These are phyloP conservation scores for Teinopalpus imperialis DNA, from an alignment of 2,888 invertebrate genomes.

Conservation along the genomic window DNA sequence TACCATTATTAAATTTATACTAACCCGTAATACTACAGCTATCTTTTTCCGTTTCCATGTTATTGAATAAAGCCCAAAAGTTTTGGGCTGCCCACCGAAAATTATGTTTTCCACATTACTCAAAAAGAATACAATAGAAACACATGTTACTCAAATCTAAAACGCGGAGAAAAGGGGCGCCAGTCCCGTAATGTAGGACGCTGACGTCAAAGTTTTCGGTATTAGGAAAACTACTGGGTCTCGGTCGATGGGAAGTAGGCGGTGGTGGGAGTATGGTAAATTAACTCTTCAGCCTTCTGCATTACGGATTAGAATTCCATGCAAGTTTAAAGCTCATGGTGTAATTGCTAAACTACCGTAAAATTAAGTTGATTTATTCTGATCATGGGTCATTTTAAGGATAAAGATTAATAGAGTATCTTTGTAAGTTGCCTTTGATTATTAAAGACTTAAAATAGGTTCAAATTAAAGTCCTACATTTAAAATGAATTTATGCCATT, in stretches of 20 bases:
- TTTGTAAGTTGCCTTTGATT: no score
- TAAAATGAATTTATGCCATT: no score
- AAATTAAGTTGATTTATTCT: conserved; percentile 49
- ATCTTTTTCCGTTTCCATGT: conserved; percentile 1
- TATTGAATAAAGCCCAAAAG: conserved; percentile 5
- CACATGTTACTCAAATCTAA: conserved; percentile 31
- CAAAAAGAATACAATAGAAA: conserved; percentile 27
- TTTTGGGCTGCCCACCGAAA: background rate
- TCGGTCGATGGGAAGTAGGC: conserved; percentile 51
- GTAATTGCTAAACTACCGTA: conserved; percentile 48
- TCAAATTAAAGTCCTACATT: no score
- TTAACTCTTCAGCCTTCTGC: conserved; percentile 35
- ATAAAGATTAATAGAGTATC: conserved; percentile 19
- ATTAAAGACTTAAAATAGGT: no score
- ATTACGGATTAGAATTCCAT: conserved; percentile 46
- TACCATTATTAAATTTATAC: no score
- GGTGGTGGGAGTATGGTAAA: conserved; percentile 33
- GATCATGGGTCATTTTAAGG: conserved; percentile 28
- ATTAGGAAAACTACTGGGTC: conserved; percentile 68
- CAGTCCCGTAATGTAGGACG: conserved; percentile 45
- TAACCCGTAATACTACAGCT: no score
- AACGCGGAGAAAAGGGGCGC: conserved; percentile 29
- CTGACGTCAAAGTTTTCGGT: conserved; percentile 75
- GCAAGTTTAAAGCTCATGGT: conserved; percentile 37
- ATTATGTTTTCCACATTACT: conserved; percentile 21